Base-by-base conservation (phyloP, 2,797 vertebrate species). In the Centropyge bicolor region DNA sequence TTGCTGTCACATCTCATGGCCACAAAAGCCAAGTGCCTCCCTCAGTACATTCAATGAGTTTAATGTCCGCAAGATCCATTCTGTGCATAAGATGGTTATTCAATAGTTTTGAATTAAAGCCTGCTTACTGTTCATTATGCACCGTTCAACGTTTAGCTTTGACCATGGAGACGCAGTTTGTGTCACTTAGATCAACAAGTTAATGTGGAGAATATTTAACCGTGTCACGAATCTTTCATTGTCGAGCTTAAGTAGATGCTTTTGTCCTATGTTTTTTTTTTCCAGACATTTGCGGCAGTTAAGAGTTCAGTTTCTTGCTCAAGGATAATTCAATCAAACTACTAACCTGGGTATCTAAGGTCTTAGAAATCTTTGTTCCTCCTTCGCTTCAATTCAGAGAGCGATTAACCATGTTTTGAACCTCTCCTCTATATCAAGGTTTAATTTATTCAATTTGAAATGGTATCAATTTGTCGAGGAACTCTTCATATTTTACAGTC, bases 361-460 rank as follows among this genome's bases (percentile, higher is more conserved):
- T 48, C 17, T 62, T 40, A 38, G 5, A 66, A 36, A 27, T 61
- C n/a, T 52, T 67, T 40, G 22, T 57, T 57, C 41, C 54, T 45
- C 57, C 9, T 57, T 8, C 19, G 31, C 14, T 51, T 57, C 14
- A 61, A 1, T 19, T 45, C 52, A 56, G 57, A 66, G 31, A 56
- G 24, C 10, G 8, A 4, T 60, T 8, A 9, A 6, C 27, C 6
- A 16, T 66, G 65, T 61, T 55, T 74, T 59, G 12, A 49, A 13
- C 3, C 40, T 20, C 2, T 48, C 3, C 35, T 61, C 7, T 52
- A 46, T 59, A 54, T 68, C 51, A 55, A 46, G 9, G 45, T 72
- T 56, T 76, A 49, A 81, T 73, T 63, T n/a, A 80, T 73, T 80
- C 43, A 45, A 1, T 69, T 65, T 69, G 55, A 80, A 55, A 40